These are phyloP conservation scores for Parazoanthus darwini DNA, from an alignment of 92 coral and sea anemone species.

Conservation along the genomic window DNA sequence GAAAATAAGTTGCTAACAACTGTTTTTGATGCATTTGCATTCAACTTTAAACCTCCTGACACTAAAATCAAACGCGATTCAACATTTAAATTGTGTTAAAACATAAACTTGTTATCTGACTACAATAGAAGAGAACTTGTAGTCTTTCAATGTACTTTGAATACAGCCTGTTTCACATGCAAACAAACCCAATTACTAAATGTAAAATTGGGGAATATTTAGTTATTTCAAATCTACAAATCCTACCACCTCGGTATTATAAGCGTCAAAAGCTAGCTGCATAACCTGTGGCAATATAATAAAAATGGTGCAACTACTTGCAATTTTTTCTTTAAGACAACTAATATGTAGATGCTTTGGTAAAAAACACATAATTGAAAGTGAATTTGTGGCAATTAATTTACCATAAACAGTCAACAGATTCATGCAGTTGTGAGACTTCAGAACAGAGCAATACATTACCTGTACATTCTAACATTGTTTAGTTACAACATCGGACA, in stretches of 20 bases:
- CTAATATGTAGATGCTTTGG: too few species aligned
- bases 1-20: background rate
- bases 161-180: background rate
- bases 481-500: background rate
- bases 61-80: background rate
- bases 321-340: too few species aligned
- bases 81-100: background rate
- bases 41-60: too few species aligned
- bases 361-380: too few species aligned
- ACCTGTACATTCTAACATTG: background rate
- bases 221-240: background rate
- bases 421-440: background rate
- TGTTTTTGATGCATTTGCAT: too few species aligned
- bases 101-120: background rate
- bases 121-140: background rate
- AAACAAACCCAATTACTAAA: background rate
- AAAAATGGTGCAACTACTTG: too few species aligned
- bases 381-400: background rate
- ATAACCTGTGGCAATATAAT: background rate
- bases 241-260: background rate
- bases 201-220: background rate
- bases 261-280: background rate
- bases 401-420: slow-evolving; percentile 3
- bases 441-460: background rate
- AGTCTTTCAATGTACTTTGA: background rate